phyloP scores from a whole-genome alignment of 2,797 vertebrate species.

The Atherinosoma microstoma region DNA sequence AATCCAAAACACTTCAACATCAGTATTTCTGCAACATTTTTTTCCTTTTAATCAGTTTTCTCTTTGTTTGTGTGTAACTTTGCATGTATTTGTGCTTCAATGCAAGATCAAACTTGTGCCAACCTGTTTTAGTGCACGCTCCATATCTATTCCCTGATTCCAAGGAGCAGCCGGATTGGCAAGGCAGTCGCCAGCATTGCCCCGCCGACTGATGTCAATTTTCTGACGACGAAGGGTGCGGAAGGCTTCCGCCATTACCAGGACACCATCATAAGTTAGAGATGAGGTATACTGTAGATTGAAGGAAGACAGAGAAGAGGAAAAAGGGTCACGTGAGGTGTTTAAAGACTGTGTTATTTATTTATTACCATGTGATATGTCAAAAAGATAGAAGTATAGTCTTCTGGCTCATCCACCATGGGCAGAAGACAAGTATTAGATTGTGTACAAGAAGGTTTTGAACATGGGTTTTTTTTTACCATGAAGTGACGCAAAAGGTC shows the following conservation, averaged over 20 bases:
- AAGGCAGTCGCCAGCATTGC: conserved; percentile 97
- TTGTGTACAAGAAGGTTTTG: too few relatives aligned
- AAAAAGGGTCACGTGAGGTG: not conserved
- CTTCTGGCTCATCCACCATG: too few relatives aligned
- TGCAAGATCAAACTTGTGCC: conserved; percentile 14
- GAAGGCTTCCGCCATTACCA: conserved; percentile 98
- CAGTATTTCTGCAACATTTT: not conserved
- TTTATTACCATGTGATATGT: too few relatives aligned
- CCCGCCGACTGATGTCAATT: conserved; percentile 97
- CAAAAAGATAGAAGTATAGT: too few relatives aligned
- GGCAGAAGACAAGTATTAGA: too few relatives aligned
- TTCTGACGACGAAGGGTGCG: conserved; percentile 95
- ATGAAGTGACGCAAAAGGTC: too few relatives aligned
- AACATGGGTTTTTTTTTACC: too few relatives aligned
- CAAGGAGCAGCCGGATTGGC: conserved; percentile 98
- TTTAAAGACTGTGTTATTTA: too few relatives aligned
- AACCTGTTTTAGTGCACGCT: conserved; percentile 97
- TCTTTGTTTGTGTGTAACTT: not conserved
- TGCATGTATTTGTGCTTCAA: conserved; percentile 8
- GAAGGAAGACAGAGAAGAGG: not conserved
- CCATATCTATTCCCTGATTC: conserved; percentile 99
- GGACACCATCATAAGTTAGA: conserved; percentile 95
- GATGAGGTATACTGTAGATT: conserved; percentile 93
- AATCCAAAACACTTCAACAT: not conserved
- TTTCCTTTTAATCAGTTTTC: not conserved